Evolutionary conservation across 2,888 invertebrate species (phyloP), one percentile per base, ranked within the genome.

Genomic region (Parascotia fuliginaria): DNA sequence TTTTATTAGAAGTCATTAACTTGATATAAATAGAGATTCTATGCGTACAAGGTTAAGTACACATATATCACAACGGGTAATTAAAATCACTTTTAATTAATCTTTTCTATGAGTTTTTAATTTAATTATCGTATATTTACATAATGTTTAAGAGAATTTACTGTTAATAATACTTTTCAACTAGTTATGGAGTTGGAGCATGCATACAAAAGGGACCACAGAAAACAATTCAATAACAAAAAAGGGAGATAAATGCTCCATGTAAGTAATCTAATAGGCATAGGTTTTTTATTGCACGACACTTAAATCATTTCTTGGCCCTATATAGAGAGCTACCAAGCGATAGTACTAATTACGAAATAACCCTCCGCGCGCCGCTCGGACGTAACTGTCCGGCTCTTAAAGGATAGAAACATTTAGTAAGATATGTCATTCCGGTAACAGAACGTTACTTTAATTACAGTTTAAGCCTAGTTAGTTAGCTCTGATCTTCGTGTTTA

Each of bases 361-460:
- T 80, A 73, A 58, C 70, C 73, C 76, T 73, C 70, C 56, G 66
- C 73, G 69, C 68, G 66, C 67, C 63, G 68, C 56, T 75, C 60
- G 65, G 41, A 79, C 81, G 79, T 87, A 89, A 87, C 88, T 87
- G 87, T 85, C 78, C 70, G 54, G 56, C 85, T 84, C 64, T 81
- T 85, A 87, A 89, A 87, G 89, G 87, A 82, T 84, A 88, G 79
- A 83, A 87, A 80, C 84, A 87, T 89, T 89, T 90, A 90, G 82
- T 83, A 56, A 86, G 87, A 85, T 81, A 89, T 89, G 84, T 81
- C 77, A 85, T 77, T 81, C 83, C 84, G 83, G 86, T 88, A 87
- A 87, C 83, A 83, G 88, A 82, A 81, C 75, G 82, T 83, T 77
- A 78, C 75, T 79, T 82, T 88, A 89, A 89, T 89, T 87, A 75